Base-by-base conservation (phyloP, 2,113 vertebrate species). In the Apus apus region DNA sequence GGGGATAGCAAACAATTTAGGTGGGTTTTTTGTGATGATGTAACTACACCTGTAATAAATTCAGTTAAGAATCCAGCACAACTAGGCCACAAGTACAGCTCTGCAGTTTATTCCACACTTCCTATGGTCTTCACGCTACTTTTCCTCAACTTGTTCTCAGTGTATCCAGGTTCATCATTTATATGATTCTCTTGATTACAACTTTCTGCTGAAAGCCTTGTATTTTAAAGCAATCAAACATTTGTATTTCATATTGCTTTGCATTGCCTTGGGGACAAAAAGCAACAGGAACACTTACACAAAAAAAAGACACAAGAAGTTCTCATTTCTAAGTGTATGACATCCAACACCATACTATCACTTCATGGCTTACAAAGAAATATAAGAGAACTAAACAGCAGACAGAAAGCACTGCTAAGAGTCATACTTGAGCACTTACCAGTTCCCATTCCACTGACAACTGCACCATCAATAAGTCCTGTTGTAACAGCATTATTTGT, bases 361-460 rank as follows among this genome's bases (percentile, higher is more conserved):
- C 30, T 45, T 77, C 23, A 23, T 0, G 7, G 23, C 26, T 72
- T 81, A 50, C 11, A 26, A 70, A 61, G 22, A 78, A 61, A 45
- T 29, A 1, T 9, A n/a, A 57, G 21, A 71, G 18, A 81, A 56
- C 8, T 66, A 45, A 81, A 72, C 8, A 58, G 15, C 36, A 81
- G 9, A 57, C 3, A 56, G 9, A 71, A 87, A 87, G 20, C 34
- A 15, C 9, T 40, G 43, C 15, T 53, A 51, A 36, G 50, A 82
- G 43, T n/a, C 26, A n/a, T 3, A 45, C 8, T 68, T 0, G 1
- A 66, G 5, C n/a, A 96, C 93, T 97, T 97, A 99, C 99, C 99
- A 8, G 98, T 98, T 50, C 99, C 99, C 89, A 99, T 98, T 50
- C 99, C 99, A 11, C 99, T 99, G 95, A 99, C 98, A 76, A 99